These are phyloP conservation scores for Neotoxoptera formosana DNA, from an alignment of 1,140 invertebrate genomes.

Conservation along the genomic window DNA sequence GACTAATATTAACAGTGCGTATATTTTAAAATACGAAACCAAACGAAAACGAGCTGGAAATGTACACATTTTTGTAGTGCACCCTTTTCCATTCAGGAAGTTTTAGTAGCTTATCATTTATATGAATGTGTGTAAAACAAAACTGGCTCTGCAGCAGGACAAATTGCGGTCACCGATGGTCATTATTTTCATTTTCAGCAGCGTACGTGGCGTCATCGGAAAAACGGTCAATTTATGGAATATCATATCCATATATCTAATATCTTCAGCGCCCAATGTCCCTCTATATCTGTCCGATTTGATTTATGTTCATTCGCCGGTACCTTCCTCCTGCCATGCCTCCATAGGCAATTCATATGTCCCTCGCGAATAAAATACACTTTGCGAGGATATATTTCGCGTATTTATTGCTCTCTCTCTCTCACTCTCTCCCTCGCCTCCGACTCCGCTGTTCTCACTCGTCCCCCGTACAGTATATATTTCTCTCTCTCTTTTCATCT, in stretches of 20 bases:
- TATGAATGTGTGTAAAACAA: constrained; percentile 36
- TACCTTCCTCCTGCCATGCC: neutral
- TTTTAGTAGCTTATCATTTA: constrained; percentile 14
- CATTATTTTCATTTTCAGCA: constrained; percentile 54
- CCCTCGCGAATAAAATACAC: constrained; percentile 53
- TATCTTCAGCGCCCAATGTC: constrained; percentile 39
- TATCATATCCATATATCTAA: constrained; percentile 53
- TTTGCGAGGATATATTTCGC: constrained; percentile 51
- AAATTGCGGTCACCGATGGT: constrained; percentile 55
- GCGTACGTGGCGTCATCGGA: constrained; percentile 47
- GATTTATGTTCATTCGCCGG: constrained; percentile 36
- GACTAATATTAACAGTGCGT: neutral
- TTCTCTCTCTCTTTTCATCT: neutral
- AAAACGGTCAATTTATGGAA: constrained; percentile 57
- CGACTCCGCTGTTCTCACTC: too few species aligned
- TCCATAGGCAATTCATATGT: constrained; percentile 44
- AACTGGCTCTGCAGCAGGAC: constrained; percentile 37
- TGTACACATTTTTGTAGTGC: neutral
- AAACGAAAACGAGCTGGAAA: neutral
- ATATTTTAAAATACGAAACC: neutral
- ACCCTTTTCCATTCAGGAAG: neutral
- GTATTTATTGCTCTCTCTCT: constrained; percentile 36
- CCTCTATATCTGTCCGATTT: constrained; percentile 45
- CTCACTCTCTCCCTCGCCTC: neutral
- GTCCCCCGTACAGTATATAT: too few species aligned